phyloP scores from a whole-genome alignment of 2,888 invertebrate species.

The Ectemnius continuus region DNA sequence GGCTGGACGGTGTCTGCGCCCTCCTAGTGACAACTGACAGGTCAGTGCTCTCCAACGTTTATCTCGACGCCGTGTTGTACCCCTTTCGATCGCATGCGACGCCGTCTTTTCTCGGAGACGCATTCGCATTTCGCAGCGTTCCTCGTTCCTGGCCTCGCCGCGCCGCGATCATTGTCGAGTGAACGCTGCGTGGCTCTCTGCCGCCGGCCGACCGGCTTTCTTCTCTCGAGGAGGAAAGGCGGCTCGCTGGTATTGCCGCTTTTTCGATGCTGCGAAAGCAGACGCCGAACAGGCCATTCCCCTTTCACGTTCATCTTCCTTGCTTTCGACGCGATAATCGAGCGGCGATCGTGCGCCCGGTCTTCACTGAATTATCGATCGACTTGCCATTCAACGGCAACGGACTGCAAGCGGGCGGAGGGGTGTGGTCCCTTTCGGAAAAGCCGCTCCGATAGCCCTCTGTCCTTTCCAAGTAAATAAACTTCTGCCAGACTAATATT shows the following conservation, averaged over 20 bases:
- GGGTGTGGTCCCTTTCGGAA: slow-evolving; percentile 53
- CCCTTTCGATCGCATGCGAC: background rate
- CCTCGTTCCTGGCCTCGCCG: no score
- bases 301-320: background rate
- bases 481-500: background rate
- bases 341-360: background rate
- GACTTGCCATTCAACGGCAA: slow-evolving; percentile 30
- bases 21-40: slow-evolving; percentile 63
- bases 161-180: background rate
- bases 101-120: background rate
- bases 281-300: background rate
- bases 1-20: slow-evolving; percentile 52
- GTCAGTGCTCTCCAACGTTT: slow-evolving; percentile 60
- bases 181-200: background rate
- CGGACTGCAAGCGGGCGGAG: slow-evolving; percentile 33
- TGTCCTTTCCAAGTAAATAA: background rate
- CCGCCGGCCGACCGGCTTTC: slow-evolving; percentile 27
- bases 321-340: background rate
- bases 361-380: slow-evolving; percentile 30
- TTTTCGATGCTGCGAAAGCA: background rate
- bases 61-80: slow-evolving; percentile 15
- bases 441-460: background rate
- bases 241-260: background rate
- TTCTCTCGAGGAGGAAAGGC: slow-evolving; percentile 9
- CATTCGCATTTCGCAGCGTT: no score